phyloP scores from a whole-genome alignment of 2,888 invertebrate species.

The Epistrophe eligans region DNA sequence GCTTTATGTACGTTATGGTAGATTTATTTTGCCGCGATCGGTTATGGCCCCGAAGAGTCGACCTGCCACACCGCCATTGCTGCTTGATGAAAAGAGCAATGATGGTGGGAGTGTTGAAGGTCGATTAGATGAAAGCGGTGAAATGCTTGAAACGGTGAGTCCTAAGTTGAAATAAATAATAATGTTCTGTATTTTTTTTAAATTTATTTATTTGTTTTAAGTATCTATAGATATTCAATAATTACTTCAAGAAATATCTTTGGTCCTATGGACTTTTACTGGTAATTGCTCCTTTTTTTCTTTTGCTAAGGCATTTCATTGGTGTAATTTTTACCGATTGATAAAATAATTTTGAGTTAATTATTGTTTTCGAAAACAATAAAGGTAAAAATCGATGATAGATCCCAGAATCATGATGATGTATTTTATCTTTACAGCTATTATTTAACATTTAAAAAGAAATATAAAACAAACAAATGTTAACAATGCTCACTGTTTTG shows the following conservation, averaged over 20 bases:
- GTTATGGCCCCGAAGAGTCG: constrained; percentile 80
- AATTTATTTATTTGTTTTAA: neutral
- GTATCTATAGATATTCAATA: neutral
- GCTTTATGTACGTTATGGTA: constrained; percentile 82
- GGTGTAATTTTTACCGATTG: neutral
- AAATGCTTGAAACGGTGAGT: constrained; percentile 84
- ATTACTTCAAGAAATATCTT: neutral
- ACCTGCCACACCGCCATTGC: constrained; percentile 82
- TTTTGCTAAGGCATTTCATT: neutral
- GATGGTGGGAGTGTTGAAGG: constrained; percentile 82
- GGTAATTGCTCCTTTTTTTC: neutral
- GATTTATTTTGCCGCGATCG: constrained; percentile 80
- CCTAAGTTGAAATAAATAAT: neutral
- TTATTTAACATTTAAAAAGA: too few species aligned
- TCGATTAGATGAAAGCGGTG: constrained; percentile 81
- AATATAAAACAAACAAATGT: too few species aligned
- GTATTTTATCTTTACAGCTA: too few species aligned
- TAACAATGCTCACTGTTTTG: too few species aligned
- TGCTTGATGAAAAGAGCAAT: constrained; percentile 78
- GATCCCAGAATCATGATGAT: too few species aligned
- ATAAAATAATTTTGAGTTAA: neutral
- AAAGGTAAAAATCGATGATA: too few species aligned
- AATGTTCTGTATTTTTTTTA: neutral
- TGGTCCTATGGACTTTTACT: neutral
- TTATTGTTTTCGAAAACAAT: too few species aligned